Percentiles rank a stretch among this genome's conserved stretches.
phyloP scores from a whole-genome alignment of 2,113 vertebrate genomes.

The Australoheros scitulus region DNA sequence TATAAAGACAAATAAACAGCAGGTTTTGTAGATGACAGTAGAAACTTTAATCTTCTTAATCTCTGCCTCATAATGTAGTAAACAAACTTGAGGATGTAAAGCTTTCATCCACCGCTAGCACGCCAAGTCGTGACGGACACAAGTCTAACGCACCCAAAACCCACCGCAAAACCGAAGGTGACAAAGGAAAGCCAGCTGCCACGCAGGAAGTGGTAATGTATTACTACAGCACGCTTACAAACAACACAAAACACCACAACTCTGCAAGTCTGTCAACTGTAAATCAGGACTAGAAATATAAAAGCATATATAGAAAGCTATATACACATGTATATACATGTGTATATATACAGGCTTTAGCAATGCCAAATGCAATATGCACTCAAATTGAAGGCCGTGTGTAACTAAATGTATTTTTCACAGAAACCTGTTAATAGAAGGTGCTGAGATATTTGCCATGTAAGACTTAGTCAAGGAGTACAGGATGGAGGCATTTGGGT shows the following conservation, averaged over 20 bases:
- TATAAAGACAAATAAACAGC: background rate
- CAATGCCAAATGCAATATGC: background rate
- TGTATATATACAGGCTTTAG: background rate
- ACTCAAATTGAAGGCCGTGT: background rate
- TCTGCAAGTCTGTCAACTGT: background rate
- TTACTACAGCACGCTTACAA: background rate
- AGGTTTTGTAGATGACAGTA: background rate
- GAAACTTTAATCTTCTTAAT: background rate
- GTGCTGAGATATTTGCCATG: background rate
- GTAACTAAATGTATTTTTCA: background rate
- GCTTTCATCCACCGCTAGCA: conserved; percentile 7
- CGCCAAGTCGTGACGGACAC: conserved; percentile 62
- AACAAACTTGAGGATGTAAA: conserved; percentile 74
- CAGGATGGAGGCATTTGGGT: background rate
- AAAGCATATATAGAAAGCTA: background rate
- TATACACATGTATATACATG: background rate
- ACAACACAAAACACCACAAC: background rate
- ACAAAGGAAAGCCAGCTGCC: conserved; percentile 57
- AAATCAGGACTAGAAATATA: background rate
- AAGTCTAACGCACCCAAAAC: conserved; percentile 74
- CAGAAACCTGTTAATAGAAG: background rate
- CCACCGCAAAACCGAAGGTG: conserved; percentile 78
- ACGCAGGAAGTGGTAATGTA: conserved; percentile 52
- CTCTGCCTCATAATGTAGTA: conserved; percentile 17
- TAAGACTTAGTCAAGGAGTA: background rate